These are phyloP conservation scores for Sebastes itinus DNA, from an alignment of 2,797 vertebrate species.

Conservation along the genomic window DNA sequence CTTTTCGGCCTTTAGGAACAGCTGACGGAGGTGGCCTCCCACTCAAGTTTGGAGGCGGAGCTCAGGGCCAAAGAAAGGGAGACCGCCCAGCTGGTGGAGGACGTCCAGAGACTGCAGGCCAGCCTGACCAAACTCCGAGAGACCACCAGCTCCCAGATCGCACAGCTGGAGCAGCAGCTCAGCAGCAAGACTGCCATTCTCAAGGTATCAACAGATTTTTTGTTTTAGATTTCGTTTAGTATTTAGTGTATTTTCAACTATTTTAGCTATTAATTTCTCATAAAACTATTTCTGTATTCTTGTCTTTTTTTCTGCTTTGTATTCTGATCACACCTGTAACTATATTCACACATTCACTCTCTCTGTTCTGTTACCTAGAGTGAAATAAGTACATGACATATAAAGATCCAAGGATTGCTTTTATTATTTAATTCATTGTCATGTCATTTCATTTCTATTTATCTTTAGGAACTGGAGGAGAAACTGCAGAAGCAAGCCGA, in stretches of 20 bases:
- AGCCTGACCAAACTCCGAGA: constrained; percentile 96
- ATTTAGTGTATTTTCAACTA: not conserved
- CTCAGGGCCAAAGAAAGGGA: constrained; percentile 96
- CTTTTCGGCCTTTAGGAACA: constrained; percentile 82
- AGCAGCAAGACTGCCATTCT: constrained; percentile 91
- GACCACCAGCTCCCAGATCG: constrained; percentile 93
- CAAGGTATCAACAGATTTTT: constrained; percentile 80
- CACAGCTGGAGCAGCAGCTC: constrained; percentile 95
- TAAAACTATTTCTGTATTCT: not conserved
- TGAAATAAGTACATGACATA: not conserved
- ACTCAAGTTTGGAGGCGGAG: constrained; percentile 93
- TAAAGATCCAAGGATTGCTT: not conserved
- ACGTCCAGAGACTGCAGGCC: constrained; percentile 97
- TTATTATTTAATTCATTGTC: not conserved
- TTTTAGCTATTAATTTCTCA: not conserved
- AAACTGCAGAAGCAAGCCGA: constrained; percentile 95
- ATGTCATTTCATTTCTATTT: constrained; percentile 1
- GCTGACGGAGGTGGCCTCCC: constrained; percentile 86
- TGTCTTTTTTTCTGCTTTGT: not conserved
- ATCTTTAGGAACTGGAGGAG: constrained; percentile 93
- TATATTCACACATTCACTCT: not conserved
- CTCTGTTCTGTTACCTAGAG: not conserved
- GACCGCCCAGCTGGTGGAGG: constrained; percentile 94
- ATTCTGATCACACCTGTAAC: constrained; percentile 8
- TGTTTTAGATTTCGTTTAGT: not conserved